Evolutionary conservation across 2,797 vertebrate species (phyloP).

Genomic region (Botia almorhae): DNA sequence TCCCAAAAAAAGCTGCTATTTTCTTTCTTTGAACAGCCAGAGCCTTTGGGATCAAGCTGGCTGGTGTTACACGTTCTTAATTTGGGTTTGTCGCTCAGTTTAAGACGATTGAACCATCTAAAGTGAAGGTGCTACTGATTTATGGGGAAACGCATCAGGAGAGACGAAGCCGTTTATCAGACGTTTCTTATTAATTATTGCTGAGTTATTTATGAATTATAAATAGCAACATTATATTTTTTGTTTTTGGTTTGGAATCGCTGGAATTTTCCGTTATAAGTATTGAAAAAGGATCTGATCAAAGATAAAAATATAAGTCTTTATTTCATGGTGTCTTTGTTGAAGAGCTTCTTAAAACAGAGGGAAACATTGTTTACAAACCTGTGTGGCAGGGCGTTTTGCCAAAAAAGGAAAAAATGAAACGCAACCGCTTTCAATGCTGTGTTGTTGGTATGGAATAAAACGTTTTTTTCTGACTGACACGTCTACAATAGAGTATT

Average conservation of each 20-base stretch:
- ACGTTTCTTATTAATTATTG: constrained; percentile 67
- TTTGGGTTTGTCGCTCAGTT: constrained; percentile 75
- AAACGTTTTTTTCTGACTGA: constrained; percentile 66
- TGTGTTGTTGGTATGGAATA: constrained; percentile 76
- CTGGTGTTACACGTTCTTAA: constrained; percentile 74
- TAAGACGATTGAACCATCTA: constrained; percentile 43
- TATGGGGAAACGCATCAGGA: constrained; percentile 77
- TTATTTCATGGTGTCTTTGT: constrained; percentile 73
- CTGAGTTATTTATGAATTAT: constrained; percentile 78
- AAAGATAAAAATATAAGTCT: constrained; percentile 70
- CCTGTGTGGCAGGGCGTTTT: constrained; percentile 82
- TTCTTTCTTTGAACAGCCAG: constrained; percentile 78
- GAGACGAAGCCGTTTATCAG: constrained; percentile 79
- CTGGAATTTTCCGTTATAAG: constrained; percentile 74
- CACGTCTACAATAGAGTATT: not conserved
- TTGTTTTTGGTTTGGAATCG: constrained; percentile 64
- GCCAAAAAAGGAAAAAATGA: constrained; percentile 72
- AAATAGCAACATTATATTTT: constrained; percentile 70
- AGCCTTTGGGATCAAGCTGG: constrained; percentile 83
- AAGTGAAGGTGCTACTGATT: constrained; percentile 77
- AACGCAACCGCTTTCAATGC: constrained; percentile 47
- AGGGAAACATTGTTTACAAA: constrained; percentile 91
- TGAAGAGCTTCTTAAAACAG: constrained; percentile 75
- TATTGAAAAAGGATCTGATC: constrained; percentile 63
- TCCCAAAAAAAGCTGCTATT: constrained; percentile 84